Conservation (phyloP, 1,140 invertebrate genomes). For the Panagrolaimus sp. region DNA sequence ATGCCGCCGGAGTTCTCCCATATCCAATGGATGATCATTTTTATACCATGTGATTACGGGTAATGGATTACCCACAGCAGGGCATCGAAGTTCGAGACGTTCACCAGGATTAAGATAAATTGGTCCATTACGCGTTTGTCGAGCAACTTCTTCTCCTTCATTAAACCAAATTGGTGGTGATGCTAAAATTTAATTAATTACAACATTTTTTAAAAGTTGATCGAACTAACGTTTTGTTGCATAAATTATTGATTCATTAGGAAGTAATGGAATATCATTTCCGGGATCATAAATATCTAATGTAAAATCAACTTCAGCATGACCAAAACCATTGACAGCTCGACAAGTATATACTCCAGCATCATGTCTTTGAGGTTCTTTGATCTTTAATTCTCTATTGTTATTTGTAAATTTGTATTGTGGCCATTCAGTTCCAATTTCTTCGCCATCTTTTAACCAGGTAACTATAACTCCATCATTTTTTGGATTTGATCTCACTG, state of each 20-base stretch:
- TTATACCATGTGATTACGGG: constrained; percentile 6
- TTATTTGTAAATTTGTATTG: constrained; percentile 8
- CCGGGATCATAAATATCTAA: background rate
- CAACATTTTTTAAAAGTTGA: background rate
- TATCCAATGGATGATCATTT: background rate
- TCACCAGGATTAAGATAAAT: background rate
- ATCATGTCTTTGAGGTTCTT: background rate
- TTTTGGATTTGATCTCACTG: background rate
- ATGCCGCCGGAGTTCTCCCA: constrained; percentile 5
- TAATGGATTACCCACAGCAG: background rate
- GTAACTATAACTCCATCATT: constrained; percentile 11
- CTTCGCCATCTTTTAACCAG: constrained; percentile 8
- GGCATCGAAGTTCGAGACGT: constrained; percentile 1
- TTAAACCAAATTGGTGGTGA: background rate
- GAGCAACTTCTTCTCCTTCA: background rate
- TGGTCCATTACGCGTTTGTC: background rate
- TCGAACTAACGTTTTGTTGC: constrained; percentile 1
- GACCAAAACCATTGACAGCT: background rate
- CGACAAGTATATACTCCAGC: constrained; percentile 2
- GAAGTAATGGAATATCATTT: constrained; percentile 8
- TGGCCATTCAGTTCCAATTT: background rate
- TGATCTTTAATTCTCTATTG: background rate
- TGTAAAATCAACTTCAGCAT: constrained; percentile 9
- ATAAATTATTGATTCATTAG: background rate
- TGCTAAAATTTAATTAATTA: background rate